phyloP scores from a whole-genome alignment of 2,888 invertebrate species.

The Mythimna ferrago region DNA sequence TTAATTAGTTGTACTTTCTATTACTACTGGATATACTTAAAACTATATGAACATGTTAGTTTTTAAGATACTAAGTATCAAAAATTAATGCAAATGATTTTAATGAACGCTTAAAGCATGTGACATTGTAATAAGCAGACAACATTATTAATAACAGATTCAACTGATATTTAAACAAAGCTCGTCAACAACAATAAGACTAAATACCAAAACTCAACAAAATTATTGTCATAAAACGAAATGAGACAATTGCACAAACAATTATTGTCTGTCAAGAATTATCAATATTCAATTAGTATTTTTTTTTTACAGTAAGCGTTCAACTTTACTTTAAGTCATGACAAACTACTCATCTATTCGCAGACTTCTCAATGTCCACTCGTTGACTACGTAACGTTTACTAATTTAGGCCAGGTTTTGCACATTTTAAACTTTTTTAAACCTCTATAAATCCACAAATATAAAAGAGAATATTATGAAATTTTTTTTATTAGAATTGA shows the following conservation, averaged over 20 bases:
- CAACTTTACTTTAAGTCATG: not conserved
- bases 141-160: constrained; percentile 49
- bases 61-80: constrained; percentile 27
- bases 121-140: constrained; percentile 40
- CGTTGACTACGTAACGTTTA: too few relatives aligned
- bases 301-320: not conserved
- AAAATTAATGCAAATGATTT: constrained; percentile 27
- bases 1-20: constrained; percentile 46
- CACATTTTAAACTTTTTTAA: too few relatives aligned
- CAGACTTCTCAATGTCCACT: too few relatives aligned
- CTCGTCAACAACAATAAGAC: constrained; percentile 56
- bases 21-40: constrained; percentile 40
- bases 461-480: too few relatives aligned
- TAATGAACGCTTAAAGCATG: constrained; percentile 18
- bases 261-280: constrained; percentile 1
- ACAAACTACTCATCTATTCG: too few relatives aligned
- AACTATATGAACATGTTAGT: constrained; percentile 41
- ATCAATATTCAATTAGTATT: constrained; percentile 4
- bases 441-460: too few relatives aligned
- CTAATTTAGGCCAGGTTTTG: too few relatives aligned
- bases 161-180: constrained; percentile 55
- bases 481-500: too few relatives aligned
- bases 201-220: constrained; percentile 59
- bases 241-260: constrained; percentile 25
- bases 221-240: constrained; percentile 57